Conservation (phyloP, 1,140 invertebrate species). For the Philotrypesis tridentata region DNA sequence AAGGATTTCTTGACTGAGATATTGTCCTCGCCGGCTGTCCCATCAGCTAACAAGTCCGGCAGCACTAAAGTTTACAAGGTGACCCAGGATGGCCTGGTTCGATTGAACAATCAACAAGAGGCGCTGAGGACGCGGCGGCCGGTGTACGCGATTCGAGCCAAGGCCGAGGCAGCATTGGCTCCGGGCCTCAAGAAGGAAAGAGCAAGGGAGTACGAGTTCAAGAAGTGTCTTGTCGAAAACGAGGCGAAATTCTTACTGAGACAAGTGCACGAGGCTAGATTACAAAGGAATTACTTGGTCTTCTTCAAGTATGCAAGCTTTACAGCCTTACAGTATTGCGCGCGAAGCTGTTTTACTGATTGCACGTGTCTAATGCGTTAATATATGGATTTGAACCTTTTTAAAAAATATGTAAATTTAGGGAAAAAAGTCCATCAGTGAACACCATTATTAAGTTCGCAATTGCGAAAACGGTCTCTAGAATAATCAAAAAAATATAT, state of each 20-base stretch:
- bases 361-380: background rate
- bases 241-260: slow-evolving; percentile 26
- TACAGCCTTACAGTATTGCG: background rate
- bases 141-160: slow-evolving; percentile 26
- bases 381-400: no score
- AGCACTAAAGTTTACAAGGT: slow-evolving; percentile 34
- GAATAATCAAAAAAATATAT: no score
- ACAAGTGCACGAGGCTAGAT: slow-evolving; percentile 53
- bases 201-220: slow-evolving; percentile 47
- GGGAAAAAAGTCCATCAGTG: no score
- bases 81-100: slow-evolving; percentile 20
- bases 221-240: slow-evolving; percentile 22
- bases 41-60: slow-evolving; percentile 51
- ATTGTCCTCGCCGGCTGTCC: slow-evolving; percentile 41
- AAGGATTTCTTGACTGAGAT: slow-evolving; percentile 57
- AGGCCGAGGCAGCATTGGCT: background rate
- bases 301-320: slow-evolving; percentile 58
- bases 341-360: background rate
- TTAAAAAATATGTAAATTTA: no score
- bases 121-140: slow-evolving; percentile 58
- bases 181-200: slow-evolving; percentile 34
- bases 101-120: slow-evolving; percentile 47
- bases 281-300: slow-evolving; percentile 53
- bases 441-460: no score
- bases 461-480: no score